These are phyloP conservation scores for Cinclus cinclus DNA, from an alignment of 2,113 vertebrate species.

Conservation along the genomic window DNA sequence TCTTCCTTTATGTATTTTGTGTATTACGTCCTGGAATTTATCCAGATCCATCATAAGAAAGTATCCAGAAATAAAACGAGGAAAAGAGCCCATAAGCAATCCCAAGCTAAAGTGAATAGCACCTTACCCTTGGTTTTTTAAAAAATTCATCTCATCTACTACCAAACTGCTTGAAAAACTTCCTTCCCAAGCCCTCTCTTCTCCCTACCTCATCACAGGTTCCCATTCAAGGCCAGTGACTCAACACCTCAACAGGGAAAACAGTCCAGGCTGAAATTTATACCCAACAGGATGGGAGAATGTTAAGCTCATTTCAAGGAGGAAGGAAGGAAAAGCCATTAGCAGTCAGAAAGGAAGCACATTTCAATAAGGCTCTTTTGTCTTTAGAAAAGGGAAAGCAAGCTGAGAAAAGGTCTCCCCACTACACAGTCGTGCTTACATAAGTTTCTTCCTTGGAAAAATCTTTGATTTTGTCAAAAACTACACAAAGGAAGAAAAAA, in stretches of 20 bases:
- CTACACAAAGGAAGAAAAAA: not conserved
- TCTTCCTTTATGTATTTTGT: constrained; percentile 16
- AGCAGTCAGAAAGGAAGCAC: constrained; percentile 58
- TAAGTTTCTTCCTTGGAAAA: not conserved
- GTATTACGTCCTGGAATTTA: constrained; percentile 5
- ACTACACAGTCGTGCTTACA: not conserved
- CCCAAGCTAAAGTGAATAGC: not conserved
- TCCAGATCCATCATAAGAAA: constrained; percentile 10
- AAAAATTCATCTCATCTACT: not conserved
- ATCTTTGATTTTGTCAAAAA: not conserved
- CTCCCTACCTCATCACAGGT: not conserved
- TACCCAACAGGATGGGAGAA: constrained; percentile 56
- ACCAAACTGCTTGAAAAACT: not conserved
- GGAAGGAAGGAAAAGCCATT: constrained; percentile 67
- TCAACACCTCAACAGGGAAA: constrained; percentile 44
- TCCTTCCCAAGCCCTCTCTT: not conserved
- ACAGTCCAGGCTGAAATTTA: constrained; percentile 41
- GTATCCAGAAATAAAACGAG: constrained; percentile 14
- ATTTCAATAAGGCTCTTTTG: constrained; percentile 60
- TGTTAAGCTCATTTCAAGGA: constrained; percentile 38
- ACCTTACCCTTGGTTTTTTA: not conserved
- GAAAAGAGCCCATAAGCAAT: not conserved
- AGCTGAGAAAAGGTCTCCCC: not conserved
- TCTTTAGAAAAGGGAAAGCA: constrained; percentile 58
- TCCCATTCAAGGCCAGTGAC: constrained; percentile 28